phyloP scores from a whole-genome alignment of 2,113 vertebrate species.

The Centropus bengalensis region DNA sequence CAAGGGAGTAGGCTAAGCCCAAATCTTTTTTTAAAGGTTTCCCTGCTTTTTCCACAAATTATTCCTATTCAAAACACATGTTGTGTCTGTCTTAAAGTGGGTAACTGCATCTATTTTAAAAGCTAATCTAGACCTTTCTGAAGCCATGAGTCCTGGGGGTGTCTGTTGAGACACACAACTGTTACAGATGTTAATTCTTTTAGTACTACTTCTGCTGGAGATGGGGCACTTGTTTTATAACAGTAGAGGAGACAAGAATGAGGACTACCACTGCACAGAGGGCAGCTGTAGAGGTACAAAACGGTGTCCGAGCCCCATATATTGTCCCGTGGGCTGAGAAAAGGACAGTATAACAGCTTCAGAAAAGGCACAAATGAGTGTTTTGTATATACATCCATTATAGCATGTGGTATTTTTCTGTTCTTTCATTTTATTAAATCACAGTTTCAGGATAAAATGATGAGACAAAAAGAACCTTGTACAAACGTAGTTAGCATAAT shows the following conservation, averaged over 20 bases:
- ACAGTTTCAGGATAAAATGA: conserved; percentile 37
- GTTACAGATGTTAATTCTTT: background rate
- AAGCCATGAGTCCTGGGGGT: background rate
- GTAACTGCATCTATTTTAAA: background rate
- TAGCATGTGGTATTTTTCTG: background rate
- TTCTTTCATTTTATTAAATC: background rate
- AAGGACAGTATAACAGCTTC: background rate
- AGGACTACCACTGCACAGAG: background rate
- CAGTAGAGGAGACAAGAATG: background rate
- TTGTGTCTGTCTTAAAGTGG: background rate
- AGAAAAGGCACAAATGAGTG: background rate
- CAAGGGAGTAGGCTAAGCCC: background rate
- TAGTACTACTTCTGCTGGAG: background rate
- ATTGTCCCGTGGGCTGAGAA: background rate
- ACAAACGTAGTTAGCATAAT: conserved; percentile 44
- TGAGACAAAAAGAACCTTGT: conserved; percentile 25
- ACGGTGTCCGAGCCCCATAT: background rate
- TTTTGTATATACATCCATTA: background rate
- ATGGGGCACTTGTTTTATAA: background rate
- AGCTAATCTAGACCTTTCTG: background rate
- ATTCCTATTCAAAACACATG: background rate
- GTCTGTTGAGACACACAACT: background rate
- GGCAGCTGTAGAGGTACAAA: background rate
- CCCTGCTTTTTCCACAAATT: background rate
- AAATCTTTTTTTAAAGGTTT: background rate